Evolutionary conservation across 1,140 invertebrate species (phyloP).

Genomic region (Drosophila nikananu): DNA sequence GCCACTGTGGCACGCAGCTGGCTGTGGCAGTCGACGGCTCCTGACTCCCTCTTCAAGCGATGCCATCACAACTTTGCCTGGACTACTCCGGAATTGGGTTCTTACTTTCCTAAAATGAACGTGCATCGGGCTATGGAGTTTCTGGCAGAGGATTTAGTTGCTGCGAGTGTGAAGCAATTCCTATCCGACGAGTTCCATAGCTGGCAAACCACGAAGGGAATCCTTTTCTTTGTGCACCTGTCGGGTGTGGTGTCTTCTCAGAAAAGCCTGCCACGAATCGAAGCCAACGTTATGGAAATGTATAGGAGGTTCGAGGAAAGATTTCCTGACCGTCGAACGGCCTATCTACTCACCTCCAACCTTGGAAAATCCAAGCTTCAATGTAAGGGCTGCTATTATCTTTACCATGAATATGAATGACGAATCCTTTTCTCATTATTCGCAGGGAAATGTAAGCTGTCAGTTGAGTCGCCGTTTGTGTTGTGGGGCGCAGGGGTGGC

Average conservation of each 20-base stretch:
- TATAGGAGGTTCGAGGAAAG: slow-evolving; percentile 89
- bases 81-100: slow-evolving; percentile 97
- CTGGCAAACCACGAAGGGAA: slow-evolving; percentile 86
- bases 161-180: slow-evolving; percentile 91
- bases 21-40: slow-evolving; percentile 92
- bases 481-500: slow-evolving; percentile 96
- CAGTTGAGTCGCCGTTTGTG: slow-evolving; percentile 97
- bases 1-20: slow-evolving; percentile 87
- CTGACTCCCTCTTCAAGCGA: slow-evolving; percentile 98
- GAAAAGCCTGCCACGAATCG: slow-evolving; percentile 92
- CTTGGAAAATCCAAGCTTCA: slow-evolving; percentile 97
- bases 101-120: slow-evolving; percentile 87
- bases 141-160: slow-evolving; percentile 95
- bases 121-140: slow-evolving; percentile 82
- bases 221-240: slow-evolving; percentile 96
- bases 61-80: slow-evolving; percentile 88
- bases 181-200: slow-evolving; percentile 86
- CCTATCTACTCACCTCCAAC: slow-evolving; percentile 96
- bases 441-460: slow-evolving; percentile 94
- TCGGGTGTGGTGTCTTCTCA: slow-evolving; percentile 94
- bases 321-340: slow-evolving; percentile 92
- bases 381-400: slow-evolving; percentile 1
- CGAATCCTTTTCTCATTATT: neutral
- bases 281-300: slow-evolving; percentile 90
- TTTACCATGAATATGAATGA: neutral